These are phyloP conservation scores for Ophraella communa DNA, from an alignment of 2,888 invertebrate species.

Conservation along the genomic window DNA sequence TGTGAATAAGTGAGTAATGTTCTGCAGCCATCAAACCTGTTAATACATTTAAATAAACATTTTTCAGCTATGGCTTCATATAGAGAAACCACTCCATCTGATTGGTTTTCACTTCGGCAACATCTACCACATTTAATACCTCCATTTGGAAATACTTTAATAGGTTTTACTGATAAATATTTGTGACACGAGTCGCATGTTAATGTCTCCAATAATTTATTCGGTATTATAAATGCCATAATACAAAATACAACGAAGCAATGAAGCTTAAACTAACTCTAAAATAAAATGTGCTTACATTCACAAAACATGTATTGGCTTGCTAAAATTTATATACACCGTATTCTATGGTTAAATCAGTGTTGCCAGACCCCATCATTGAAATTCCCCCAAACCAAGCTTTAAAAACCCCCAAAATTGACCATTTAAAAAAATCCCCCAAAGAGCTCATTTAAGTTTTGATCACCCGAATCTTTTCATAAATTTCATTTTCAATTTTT, in stretches of 20 bases:
- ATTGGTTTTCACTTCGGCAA: constrained; percentile 16
- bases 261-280: no score
- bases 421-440: no score
- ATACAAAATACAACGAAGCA: no score
- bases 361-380: no score
- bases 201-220: constrained; percentile 24
- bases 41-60: constrained; percentile 32
- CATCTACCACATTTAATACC: constrained; percentile 36
- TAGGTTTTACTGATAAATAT: constrained; percentile 31
- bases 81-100: constrained; percentile 25
- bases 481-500: no score
- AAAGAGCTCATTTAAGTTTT: no score
- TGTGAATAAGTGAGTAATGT: constrained; percentile 23
- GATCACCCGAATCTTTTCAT: no score
- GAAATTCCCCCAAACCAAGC: no score
- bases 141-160: constrained; percentile 29
- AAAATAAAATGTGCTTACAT: background rate
- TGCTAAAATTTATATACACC: no score
- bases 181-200: constrained; percentile 27
- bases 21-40: constrained; percentile 33
- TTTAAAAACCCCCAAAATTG: no score
- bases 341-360: no score
- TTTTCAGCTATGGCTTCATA: constrained; percentile 25
- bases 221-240: constrained; percentile 33
- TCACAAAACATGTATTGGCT: no score